phyloP scores from a whole-genome alignment of 2,113 vertebrate genomes.

The Hydropotes inermis region DNA sequence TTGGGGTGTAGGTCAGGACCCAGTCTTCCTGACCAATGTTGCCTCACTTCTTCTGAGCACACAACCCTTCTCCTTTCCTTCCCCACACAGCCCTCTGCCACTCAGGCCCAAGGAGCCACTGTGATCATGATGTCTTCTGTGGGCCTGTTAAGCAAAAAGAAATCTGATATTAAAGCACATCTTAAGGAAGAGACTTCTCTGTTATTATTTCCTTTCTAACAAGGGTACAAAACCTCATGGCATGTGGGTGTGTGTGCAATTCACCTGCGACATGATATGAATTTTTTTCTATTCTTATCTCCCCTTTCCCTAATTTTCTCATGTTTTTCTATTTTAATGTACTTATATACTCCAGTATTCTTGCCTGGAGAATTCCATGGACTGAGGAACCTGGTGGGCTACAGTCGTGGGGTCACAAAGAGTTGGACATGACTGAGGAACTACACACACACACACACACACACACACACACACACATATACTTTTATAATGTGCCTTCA shows the following conservation, averaged over 20 bases:
- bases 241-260: accelerated
- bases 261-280: neutral
- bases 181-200: neutral
- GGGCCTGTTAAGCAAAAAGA: neutral
- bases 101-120: neutral
- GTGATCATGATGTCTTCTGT: neutral
- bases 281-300: neutral
- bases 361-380: neutral
- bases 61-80: neutral
- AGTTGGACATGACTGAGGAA: no score
- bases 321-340: neutral
- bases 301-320: neutral
- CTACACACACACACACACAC: neutral
- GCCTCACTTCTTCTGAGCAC: neutral
- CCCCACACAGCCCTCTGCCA: neutral
- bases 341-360: neutral
- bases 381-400: neutral
- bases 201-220: no score
- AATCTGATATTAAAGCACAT: neutral
- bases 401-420: neutral
- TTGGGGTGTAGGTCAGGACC: accelerated
- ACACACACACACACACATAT: neutral
- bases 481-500: neutral
- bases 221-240: neutral
- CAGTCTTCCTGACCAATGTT: neutral